phyloP scores from a whole-genome alignment of 2,113 vertebrate species.

The Onychostoma macrolepis region DNA sequence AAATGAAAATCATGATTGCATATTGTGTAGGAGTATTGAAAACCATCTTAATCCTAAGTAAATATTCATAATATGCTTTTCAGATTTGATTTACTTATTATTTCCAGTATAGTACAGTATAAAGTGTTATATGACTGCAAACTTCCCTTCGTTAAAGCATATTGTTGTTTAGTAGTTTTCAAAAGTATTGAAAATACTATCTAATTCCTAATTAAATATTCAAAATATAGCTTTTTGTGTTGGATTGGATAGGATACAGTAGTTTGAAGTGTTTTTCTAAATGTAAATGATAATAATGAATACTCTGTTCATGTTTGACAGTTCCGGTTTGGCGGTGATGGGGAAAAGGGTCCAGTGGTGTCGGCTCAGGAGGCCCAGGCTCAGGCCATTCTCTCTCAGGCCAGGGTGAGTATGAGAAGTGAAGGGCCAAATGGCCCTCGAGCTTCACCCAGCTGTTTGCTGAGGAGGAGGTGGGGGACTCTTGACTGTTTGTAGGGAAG shows the following conservation, averaged over 20 bases:
- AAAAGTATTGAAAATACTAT: not conserved
- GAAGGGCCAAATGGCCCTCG: conserved; percentile 26
- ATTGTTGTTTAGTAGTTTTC: not conserved
- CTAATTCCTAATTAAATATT: not conserved
- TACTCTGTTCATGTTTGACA: conserved; percentile 58
- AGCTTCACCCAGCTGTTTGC: conserved; percentile 56
- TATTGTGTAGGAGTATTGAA: not conserved
- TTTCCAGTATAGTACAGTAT: not conserved
- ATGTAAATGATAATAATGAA: not conserved
- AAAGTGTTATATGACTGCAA: not conserved
- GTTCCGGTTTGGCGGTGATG: conserved; percentile 94
- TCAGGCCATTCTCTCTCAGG: conserved; percentile 97
- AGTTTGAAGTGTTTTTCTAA: not conserved
- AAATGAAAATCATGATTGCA: not conserved
- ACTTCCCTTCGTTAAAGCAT: not conserved
- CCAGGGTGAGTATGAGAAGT: conserved; percentile 84
- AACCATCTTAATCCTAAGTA: not conserved
- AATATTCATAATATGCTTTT: not conserved
- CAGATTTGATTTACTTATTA: not conserved
- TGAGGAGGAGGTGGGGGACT: conserved; percentile 29
- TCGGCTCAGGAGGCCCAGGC: conserved; percentile 97
- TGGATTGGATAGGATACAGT: not conserved
- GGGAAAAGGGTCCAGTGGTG: conserved; percentile 91
- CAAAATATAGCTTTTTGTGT: not conserved
- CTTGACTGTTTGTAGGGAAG: not conserved